phyloP scores from a whole-genome alignment of 2,888 invertebrate genomes.

The Candidula unifasciata region DNA sequence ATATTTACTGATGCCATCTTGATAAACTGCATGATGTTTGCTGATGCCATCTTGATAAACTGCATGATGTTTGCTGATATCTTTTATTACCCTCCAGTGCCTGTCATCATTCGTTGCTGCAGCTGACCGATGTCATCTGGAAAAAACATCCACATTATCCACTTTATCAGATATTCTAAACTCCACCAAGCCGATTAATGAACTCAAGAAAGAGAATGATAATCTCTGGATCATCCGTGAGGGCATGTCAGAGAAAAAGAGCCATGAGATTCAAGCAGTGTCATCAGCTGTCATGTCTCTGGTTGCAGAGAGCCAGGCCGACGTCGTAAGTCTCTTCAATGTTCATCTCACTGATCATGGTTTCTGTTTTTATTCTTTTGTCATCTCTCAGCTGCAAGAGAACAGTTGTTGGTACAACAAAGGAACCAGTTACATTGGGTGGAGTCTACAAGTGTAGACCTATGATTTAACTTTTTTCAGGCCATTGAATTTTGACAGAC shows the following conservation, averaged over 20 bases:
- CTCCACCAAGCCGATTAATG: background rate
- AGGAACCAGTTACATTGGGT: too few relatives aligned
- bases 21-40: too few relatives aligned
- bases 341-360: background rate
- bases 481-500: too few relatives aligned
- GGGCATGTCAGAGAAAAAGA: constrained; percentile 74
- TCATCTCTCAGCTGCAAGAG: too few relatives aligned
- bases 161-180: background rate
- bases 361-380: background rate
- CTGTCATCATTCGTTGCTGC: constrained; percentile 40
- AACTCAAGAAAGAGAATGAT: background rate
- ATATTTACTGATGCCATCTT: too few relatives aligned
- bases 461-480: too few relatives aligned
- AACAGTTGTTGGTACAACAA: too few relatives aligned
- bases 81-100: background rate
- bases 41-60: too few relatives aligned
- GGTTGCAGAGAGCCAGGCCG: constrained; percentile 50
- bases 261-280: constrained; percentile 74
- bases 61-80: too few relatives aligned
- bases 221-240: constrained; percentile 44
- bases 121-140: constrained; percentile 44
- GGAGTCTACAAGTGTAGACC: too few relatives aligned
- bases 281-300: constrained; percentile 65
- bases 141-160: constrained; percentile 34
- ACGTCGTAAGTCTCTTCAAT: constrained; percentile 62